Evolutionary conservation across 2,113 vertebrate genomes (phyloP), one percentile per base, ranked within the genome.

Genomic region (Bostrychus sinensis): DNA sequence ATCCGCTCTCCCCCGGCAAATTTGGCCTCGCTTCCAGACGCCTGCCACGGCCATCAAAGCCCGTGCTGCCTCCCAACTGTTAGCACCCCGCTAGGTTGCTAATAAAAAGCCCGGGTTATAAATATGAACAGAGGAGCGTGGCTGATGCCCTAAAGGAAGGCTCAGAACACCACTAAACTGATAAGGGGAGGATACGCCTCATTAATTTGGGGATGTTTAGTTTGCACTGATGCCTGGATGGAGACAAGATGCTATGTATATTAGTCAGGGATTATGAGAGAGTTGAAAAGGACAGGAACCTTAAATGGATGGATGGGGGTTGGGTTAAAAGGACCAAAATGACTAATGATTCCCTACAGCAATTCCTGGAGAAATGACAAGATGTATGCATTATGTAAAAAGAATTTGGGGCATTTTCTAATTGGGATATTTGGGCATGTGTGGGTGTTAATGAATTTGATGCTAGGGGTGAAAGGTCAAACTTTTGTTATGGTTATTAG

Each of bases 101-200:
- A 88, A 87, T 89, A 89, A 89, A 88, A 88, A 84, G 79, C 77
- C 81, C 23, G 73, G 79, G 82, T 86, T 86, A 86, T 89, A 88
- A 89, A 89, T 87, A 87, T 88, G 88, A 89, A 84, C 68, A 82
- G 83, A 85, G 57, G 82, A 81, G 75, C 86, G 75, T 81, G 83
- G 75, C 72, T 80, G 82, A 82, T 81, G 77, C 83, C 86, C 86
- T 80, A 57, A 82, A 83, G 84, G 80, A 86, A 76, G 70, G 75
- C 85, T 84, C 88, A 81, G 85, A 87, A 86, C 85, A 81, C 83
- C 80, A 75, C 83, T 86, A 84, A 88, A 81, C 66, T 83, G 82
- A 81, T 82, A 80, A 81, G 83, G 77, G 82, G 77, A 53, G 78
- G 88, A 86, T 77, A 86, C 45, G 83, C 70, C 81, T 86, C 86